These are phyloP conservation scores for Noctua pronuba DNA, from an alignment of 2,888 invertebrate species.

Conservation along the genomic window DNA sequence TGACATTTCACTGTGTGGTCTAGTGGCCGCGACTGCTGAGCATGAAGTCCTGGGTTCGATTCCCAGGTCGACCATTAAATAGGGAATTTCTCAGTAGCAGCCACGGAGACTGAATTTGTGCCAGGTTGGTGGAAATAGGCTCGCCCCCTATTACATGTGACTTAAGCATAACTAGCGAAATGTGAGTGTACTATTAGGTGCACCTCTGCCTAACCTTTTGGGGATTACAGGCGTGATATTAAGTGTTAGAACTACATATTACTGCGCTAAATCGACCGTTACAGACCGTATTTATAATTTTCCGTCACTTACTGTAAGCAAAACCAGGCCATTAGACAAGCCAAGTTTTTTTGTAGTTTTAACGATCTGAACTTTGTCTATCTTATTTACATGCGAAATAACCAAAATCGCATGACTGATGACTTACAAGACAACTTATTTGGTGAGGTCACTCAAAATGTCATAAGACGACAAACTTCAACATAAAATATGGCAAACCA, in stretches of 20 bases:
- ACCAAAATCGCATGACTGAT: constrained; percentile 26
- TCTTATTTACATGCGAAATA: constrained; percentile 12
- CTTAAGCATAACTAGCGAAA: neutral
- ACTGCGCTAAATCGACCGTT: neutral
- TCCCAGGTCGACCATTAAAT: neutral
- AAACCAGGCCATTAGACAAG: neutral
- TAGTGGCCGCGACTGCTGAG: neutral
- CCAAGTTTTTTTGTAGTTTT: neutral
- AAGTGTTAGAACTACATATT: neutral
- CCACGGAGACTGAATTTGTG: neutral
- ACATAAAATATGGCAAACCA: constrained; percentile 15
- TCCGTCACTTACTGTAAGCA: neutral
- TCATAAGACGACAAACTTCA: constrained; percentile 9
- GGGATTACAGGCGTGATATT: neutral
- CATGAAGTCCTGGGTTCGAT: neutral
- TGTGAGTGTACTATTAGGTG: neutral
- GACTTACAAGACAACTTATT: constrained; percentile 14
- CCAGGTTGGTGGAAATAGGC: neutral
- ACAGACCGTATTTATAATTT: neutral
- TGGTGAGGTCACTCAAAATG: constrained; percentile 31
- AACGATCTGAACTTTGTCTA: neutral
- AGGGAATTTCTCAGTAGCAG: neutral
- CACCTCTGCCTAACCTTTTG: neutral
- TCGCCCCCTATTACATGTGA: neutral
- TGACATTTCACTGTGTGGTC: neutral